Conservation (phyloP, 2,113 vertebrate genomes). For the Sylvicapra grimmia region DNA sequence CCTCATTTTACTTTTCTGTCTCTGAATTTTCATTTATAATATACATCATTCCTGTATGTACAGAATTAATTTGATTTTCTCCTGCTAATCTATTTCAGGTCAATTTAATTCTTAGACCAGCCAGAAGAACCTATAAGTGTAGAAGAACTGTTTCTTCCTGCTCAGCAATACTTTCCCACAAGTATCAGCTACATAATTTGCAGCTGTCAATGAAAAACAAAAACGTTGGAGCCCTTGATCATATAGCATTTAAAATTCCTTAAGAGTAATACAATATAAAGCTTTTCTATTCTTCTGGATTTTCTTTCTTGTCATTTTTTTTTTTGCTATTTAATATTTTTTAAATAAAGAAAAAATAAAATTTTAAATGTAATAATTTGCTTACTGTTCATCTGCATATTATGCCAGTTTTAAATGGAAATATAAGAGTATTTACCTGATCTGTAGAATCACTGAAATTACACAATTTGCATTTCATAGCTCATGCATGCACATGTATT, state of each 20-base stretch:
- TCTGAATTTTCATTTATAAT: neutral
- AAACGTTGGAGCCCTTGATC: fast-evolving
- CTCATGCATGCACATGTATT: neutral
- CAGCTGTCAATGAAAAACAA: neutral
- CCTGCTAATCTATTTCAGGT: neutral
- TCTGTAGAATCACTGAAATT: neutral
- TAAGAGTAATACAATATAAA: neutral
- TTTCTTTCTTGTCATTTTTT: neutral
- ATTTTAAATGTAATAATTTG: neutral
- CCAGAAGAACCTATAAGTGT: neutral
- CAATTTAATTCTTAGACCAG: neutral
- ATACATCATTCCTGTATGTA: neutral
- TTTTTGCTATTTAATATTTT: neutral
- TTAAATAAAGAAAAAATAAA: neutral
- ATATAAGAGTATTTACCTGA: neutral
- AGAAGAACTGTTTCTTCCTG: neutral
- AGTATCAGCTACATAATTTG: neutral
- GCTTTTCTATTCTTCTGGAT: neutral
- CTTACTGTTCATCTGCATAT: neutral
- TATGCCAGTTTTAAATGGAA: neutral
- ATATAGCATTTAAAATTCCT: neutral
- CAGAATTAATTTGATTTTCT: neutral
- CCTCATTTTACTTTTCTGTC: neutral
- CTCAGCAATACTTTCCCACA: neutral
- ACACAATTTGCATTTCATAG: neutral